Percentiles rank a stretch among this genome's conserved stretches.
Evolutionary conservation across 2,113 vertebrate species (phyloP).

Genomic region (Sorex araneus): DNA sequence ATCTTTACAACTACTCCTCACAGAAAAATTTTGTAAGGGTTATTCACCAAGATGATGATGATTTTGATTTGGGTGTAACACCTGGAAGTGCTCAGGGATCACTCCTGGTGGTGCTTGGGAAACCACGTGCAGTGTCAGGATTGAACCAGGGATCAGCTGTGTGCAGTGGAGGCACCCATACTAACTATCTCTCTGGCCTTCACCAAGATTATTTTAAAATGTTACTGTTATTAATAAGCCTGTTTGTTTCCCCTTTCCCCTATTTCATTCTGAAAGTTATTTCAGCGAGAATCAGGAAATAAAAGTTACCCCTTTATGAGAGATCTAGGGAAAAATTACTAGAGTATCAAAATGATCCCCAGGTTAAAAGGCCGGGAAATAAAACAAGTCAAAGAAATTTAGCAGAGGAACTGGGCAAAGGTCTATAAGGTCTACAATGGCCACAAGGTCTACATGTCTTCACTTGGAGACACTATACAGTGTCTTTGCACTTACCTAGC

Average conservation of each 20-base stretch:
- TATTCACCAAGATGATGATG: too few relatives aligned
- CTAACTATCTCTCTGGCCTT: not conserved
- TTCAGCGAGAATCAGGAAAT: slow-evolving; percentile 38
- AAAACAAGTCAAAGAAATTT: not conserved
- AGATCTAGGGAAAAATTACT: slow-evolving; percentile 21
- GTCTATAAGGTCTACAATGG: slow-evolving; percentile 10
- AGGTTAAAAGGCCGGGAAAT: not conserved
- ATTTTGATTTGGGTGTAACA: too few relatives aligned
- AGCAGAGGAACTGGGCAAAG: not conserved
- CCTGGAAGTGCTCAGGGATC: too few relatives aligned
- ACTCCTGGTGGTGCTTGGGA: too few relatives aligned
- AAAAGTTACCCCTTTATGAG: slow-evolving; percentile 19
- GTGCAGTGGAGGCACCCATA: too few relatives aligned
- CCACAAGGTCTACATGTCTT: not conserved
- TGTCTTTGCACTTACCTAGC: not conserved
- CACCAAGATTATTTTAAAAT: slow-evolving; percentile 42
- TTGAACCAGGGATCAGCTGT: too few relatives aligned
- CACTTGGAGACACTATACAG: not conserved
- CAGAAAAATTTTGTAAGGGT: not conserved
- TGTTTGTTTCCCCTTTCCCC: slow-evolving; percentile 40
- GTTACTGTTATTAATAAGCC: slow-evolving; percentile 40
- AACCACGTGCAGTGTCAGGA: too few relatives aligned
- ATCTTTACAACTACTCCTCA: not conserved
- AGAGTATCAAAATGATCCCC: not conserved
- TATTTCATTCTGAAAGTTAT: slow-evolving; percentile 57